Percentiles rank a stretch among this genome's conserved stretches.
phyloP scores from a whole-genome alignment of 2,113 vertebrate species.

The Ceyx melanurus region DNA sequence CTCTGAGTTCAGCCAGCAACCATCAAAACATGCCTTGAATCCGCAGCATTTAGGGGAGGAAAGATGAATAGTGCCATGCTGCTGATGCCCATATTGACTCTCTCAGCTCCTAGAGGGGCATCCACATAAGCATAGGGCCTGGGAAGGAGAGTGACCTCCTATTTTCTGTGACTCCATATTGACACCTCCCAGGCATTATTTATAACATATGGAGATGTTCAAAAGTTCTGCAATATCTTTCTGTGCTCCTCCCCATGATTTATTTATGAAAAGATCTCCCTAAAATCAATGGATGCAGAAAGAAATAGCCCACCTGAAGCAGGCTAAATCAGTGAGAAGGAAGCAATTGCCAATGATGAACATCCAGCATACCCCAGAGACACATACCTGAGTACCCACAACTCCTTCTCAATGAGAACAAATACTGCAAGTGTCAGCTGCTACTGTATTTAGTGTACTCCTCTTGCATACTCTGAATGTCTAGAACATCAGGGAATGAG shows the following conservation, averaged over 20 bases:
- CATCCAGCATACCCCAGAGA: not conserved
- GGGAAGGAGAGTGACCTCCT: not conserved
- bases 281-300: not conserved
- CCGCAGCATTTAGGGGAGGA: not conserved
- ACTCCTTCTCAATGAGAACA: not conserved
- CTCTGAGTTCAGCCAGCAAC: not conserved
- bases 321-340: not conserved
- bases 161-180: not conserved
- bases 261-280: conserved; percentile 15
- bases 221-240: not conserved
- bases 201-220: not conserved
- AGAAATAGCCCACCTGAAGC: not conserved
- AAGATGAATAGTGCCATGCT: not conserved
- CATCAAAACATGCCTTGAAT: not conserved
- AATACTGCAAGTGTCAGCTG: not conserved
- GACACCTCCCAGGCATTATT: not conserved
- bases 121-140: not conserved
- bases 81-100: not conserved
- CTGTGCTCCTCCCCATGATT: not conserved
- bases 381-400: not conserved
- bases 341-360: not conserved
- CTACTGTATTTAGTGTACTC: not conserved
- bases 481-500: not conserved
- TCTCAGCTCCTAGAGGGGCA: not conserved
- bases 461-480: not conserved